These are phyloP conservation scores for Cacoxenus indagator DNA, from an alignment of 2,888 invertebrate species.

Conservation along the genomic window DNA sequence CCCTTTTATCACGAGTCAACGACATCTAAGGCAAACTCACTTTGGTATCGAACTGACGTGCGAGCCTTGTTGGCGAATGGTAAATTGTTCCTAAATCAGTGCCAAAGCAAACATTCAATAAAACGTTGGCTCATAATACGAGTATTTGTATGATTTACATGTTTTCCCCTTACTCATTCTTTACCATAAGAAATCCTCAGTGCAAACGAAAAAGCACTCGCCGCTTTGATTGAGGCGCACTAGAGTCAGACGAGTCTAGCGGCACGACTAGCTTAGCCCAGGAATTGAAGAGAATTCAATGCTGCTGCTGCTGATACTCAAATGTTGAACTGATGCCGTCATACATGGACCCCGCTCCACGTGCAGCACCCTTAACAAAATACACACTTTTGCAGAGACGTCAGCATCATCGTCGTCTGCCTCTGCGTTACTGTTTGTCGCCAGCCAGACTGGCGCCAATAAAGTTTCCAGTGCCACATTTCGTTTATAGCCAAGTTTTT, in stretches of 20 bases:
- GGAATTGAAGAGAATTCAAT: not conserved
- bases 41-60: not conserved
- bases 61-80: not conserved
- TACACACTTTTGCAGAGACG: not conserved
- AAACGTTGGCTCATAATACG: constrained; percentile 62
- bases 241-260: not conserved
- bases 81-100: constrained; percentile 56
- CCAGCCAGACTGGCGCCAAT: constrained; percentile 57
- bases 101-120: constrained; percentile 62
- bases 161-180: too few species aligned
- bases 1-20: too few species aligned
- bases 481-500: constrained; percentile 62
- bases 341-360: not conserved
- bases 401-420: not conserved
- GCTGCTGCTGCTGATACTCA: not conserved
- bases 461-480: constrained; percentile 64
- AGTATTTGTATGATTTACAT: not conserved
- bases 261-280: not conserved
- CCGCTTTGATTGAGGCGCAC: not conserved
- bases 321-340: not conserved
- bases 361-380: not conserved
- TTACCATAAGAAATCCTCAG: not conserved
- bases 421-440: not conserved
- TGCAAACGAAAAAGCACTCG: not conserved
- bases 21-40: not conserved